These are phyloP conservation scores for Bursaphelenchus okinawaensis DNA, from an alignment of 2,888 invertebrate species.

Conservation along the genomic window DNA sequence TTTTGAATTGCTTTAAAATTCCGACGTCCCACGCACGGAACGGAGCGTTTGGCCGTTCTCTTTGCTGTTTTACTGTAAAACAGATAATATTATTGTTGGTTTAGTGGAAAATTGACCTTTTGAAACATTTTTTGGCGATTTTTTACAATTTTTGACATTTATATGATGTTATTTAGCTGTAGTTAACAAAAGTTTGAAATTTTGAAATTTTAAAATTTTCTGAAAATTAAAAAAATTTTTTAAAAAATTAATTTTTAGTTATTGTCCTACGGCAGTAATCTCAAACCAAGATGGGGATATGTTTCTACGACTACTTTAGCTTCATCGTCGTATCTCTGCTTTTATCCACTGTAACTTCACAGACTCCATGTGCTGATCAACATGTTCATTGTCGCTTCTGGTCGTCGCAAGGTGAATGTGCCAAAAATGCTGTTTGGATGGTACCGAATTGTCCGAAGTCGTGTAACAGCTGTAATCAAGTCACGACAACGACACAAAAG, in stretches of 20 bases:
- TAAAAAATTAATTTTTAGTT: neutral
- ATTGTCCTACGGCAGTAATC: neutral
- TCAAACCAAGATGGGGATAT: neutral
- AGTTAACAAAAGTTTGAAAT: too few species aligned
- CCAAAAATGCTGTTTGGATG: constrained; percentile 48
- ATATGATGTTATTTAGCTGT: too few species aligned
- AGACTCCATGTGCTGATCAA: constrained; percentile 26
- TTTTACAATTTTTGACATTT: too few species aligned
- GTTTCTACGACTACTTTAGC: neutral
- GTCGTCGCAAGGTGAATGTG: constrained; percentile 40
- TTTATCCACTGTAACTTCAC: neutral
- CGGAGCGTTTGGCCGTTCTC: too few species aligned
- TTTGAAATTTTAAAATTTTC: too few species aligned
- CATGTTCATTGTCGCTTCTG: constrained; percentile 41
- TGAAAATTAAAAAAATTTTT: neutral
- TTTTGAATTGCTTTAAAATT: too few species aligned
- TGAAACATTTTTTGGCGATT: too few species aligned
- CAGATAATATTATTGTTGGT: too few species aligned
- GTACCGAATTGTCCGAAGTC: constrained; percentile 37
- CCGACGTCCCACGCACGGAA: too few species aligned
- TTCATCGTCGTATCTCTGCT: neutral
- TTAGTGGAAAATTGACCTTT: too few species aligned
- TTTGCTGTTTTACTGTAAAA: too few species aligned
- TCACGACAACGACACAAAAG: neutral
- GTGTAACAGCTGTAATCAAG: constrained; percentile 23